These are phyloP conservation scores for Zaprionus ornatus DNA, from an alignment of 1,140 invertebrate species.

Conservation along the genomic window DNA sequence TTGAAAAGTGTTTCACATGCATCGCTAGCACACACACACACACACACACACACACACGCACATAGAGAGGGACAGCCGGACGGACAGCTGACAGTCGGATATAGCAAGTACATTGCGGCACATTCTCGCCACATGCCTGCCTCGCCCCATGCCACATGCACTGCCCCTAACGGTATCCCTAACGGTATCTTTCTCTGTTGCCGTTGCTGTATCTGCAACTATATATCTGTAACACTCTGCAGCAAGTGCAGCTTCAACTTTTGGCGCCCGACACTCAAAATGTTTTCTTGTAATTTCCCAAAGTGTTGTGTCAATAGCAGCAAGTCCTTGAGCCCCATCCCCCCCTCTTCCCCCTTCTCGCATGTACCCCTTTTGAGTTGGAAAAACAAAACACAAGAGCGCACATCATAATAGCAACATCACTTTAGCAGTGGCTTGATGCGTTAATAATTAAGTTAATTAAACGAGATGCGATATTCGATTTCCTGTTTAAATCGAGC, in stretches of 20 bases:
- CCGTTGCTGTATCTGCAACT: conserved; percentile 25
- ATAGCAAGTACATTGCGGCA: conserved; percentile 24
- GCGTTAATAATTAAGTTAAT: not conserved
- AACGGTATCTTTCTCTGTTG: conserved; percentile 1
- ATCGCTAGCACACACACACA: conserved; percentile 19
- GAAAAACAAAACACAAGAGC: conserved; percentile 18
- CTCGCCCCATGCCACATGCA: conserved; percentile 10
- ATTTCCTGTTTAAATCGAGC: too few relatives aligned
- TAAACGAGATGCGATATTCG: not conserved
- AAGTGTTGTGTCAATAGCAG: conserved; percentile 77
- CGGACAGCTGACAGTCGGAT: conserved; percentile 18
- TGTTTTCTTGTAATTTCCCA: conserved; percentile 71
- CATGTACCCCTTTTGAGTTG: not conserved
- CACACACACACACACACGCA: conserved; percentile 14
- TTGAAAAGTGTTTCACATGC: conserved; percentile 73
- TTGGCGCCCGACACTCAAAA: conserved; percentile 49
- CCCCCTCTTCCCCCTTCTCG: not conserved
- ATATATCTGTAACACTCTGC: conserved; percentile 4
- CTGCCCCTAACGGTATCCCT: not conserved
- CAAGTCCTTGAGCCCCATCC: conserved; percentile 5
- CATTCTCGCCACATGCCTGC: not conserved
- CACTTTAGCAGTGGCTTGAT: not conserved
- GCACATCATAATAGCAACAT: not conserved
- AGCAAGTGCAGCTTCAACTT: conserved; percentile 34
- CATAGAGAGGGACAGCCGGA: not conserved